Percentiles rank a stretch among this genome's conserved stretches.
Conservation (phyloP, 2,113 vertebrate genomes). For the Scomber scombrus region DNA sequence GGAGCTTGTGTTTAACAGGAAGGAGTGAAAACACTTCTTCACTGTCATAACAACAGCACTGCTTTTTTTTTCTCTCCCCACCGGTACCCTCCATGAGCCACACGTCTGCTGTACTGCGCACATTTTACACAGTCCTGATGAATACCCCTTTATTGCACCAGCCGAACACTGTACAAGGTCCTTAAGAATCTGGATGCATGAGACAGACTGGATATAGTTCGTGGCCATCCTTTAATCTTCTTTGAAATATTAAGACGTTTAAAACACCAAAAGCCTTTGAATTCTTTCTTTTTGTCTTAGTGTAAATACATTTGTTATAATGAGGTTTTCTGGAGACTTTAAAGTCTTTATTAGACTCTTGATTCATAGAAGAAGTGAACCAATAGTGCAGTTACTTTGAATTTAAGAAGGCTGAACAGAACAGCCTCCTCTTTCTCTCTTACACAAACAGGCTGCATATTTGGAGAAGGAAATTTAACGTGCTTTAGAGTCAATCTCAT, state of each 20-base stretch:
- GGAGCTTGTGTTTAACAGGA: conserved; percentile 32
- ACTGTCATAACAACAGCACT: conserved; percentile 23
- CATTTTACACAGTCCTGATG: conserved; percentile 45
- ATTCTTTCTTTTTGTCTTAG: conserved; percentile 5
- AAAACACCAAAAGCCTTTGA: neutral
- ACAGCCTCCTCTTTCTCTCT: neutral
- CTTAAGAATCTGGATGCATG: neutral
- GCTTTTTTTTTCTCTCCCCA: conserved; percentile 7
- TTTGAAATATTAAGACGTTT: neutral
- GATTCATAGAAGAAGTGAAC: conserved; percentile 10
- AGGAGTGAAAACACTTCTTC: conserved; percentile 32
- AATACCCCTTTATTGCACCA: conserved; percentile 52
- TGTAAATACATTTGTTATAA: conserved; percentile 2
- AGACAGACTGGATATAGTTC: neutral
- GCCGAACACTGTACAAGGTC: neutral
- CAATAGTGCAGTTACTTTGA: conserved; percentile 5
- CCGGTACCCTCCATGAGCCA: conserved; percentile 22
- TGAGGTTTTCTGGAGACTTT: neutral
- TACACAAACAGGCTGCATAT: conserved; percentile 12
- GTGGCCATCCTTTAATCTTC: neutral
- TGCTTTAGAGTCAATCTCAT: conserved; percentile 47
- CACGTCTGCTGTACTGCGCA: conserved; percentile 21
- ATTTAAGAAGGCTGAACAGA: conserved; percentile 16
- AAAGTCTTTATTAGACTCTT: conserved; percentile 8
- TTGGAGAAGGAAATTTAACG: conserved; percentile 46